Conservation (phyloP, 2,113 vertebrate genomes). For the Tyto alba region DNA sequence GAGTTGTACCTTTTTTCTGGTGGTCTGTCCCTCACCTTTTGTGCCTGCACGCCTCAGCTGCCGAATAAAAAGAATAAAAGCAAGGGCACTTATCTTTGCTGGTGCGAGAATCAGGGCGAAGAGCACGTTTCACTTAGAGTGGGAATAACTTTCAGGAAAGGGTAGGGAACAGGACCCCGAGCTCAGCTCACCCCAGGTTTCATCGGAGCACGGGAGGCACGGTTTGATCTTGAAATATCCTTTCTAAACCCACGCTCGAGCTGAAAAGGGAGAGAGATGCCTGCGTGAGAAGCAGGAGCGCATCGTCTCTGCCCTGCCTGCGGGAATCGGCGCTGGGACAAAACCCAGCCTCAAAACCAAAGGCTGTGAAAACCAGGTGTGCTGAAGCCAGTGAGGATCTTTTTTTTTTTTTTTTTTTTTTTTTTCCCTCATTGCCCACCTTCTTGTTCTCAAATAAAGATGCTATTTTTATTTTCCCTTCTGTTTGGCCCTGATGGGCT, state of each 20-base stretch:
- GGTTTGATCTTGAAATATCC: conserved; percentile 33
- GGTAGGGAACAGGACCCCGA: not conserved
- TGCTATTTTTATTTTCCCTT: conserved; percentile 61
- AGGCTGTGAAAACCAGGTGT: not conserved
- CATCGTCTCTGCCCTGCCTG: not conserved
- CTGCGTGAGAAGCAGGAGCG: not conserved
- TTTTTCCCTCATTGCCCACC: not conserved
- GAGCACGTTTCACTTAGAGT: not conserved
- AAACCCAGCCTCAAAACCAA: not conserved
- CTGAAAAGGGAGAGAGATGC: not conserved
- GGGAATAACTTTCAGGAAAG: not conserved
- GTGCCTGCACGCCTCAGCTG: not conserved
- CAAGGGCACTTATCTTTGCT: not conserved
- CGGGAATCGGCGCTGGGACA: not conserved
- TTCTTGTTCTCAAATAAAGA: conserved; percentile 45
- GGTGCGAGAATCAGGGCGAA: not conserved
- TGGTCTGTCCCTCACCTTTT: not conserved
- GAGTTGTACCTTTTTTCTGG: not conserved
- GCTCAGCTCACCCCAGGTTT: not conserved
- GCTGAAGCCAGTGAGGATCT: not conserved
- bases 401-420: not conserved
- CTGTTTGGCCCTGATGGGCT: conserved; percentile 47
- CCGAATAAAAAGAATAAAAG: not conserved
- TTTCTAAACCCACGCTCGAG: not conserved
- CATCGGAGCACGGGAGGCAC: not conserved